Conservation (phyloP, 2,888 invertebrate species). For the Platerodrilus igneus region DNA sequence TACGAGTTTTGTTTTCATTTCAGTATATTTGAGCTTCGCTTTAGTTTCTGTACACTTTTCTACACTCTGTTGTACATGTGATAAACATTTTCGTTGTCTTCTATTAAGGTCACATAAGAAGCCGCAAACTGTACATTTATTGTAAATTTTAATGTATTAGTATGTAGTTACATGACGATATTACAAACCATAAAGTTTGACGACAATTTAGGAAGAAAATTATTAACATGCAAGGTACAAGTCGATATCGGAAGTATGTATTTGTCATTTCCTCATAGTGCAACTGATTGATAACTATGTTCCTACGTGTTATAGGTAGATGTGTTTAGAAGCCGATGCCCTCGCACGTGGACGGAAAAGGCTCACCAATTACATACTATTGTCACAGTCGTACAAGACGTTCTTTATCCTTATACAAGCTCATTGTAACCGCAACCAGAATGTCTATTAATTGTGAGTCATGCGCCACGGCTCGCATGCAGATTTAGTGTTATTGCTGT, state of each 20-base stretch:
- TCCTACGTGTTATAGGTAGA: slow-evolving; percentile 28
- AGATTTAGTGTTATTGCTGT: slow-evolving; percentile 47
- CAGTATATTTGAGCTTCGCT: no score
- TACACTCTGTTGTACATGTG: no score
- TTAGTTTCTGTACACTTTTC: no score
- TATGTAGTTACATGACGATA: no score
- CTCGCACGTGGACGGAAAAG: slow-evolving; percentile 46
- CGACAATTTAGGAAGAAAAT: slow-evolving; percentile 1
- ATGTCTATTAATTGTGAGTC: slow-evolving; percentile 37
- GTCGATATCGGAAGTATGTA: slow-evolving; percentile 42
- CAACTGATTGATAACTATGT: slow-evolving; percentile 38
- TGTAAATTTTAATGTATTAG: no score
- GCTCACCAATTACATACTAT: slow-evolving; percentile 41
- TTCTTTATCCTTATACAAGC: slow-evolving; percentile 38
- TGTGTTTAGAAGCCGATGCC: slow-evolving; percentile 34
- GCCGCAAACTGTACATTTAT: no score
- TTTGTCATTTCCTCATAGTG: slow-evolving; percentile 41
- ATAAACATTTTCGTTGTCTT: no score
- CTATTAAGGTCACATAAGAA: no score
- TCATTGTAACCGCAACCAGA: slow-evolving; percentile 36
- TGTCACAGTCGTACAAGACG: slow-evolving; percentile 32
- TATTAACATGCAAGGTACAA: slow-evolving; percentile 39
- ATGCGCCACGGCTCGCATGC: slow-evolving; percentile 36
- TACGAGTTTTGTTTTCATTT: no score
- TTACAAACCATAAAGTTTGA: neutral